Evolutionary conservation across 2,113 vertebrate species (phyloP), one percentile per base, ranked within the genome.

Genomic region (Lepus timidus): DNA sequence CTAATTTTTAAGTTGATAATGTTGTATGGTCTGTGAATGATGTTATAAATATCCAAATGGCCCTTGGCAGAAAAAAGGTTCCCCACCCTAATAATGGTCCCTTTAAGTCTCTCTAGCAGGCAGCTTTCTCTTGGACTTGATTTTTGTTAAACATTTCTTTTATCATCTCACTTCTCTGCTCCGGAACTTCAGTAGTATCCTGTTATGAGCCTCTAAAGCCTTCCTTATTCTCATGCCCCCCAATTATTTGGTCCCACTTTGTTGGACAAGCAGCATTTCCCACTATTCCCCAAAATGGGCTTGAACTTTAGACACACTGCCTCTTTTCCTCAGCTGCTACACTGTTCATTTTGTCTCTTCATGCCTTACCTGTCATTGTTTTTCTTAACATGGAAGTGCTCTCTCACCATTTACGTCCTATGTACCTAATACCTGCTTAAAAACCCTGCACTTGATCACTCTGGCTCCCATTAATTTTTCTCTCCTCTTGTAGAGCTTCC

Each of bases 381-480:
- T 81, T 82, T 87, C 74, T 96, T 89, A 83, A 88, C 17, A 67
- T 61, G 55, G 27, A 81, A 92, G 29, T 96, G 29, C 23, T 95
- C 16, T 95, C 65, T 89, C 27, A 86, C 49, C 2, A 27, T 71
- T 68, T 80, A 58, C 39, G 65, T 89, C 27, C 51, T 67, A 74
- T 92, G 27, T 22, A 68, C 82, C 78, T 4, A 88, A 1, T 80
- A 84, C 27, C 9, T 70, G 17, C 31, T 61, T 71, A 58, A 90
- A 71, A 22, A 65, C 68, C 14, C 14, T 91, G 75, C 94, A 29
- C 39, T 95, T 93, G 49, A 85, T 95, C 17, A 44, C 6, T 88
- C 25, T 90, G 74, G 22, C 39, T 68, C 20, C 19, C 20, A 36
- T 20, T 74, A 33, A 74, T 64, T 92, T 78, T 52, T 62, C 8